Conservation (phyloP, 2,797 vertebrate genomes). For the Macropus fuliginosus region DNA sequence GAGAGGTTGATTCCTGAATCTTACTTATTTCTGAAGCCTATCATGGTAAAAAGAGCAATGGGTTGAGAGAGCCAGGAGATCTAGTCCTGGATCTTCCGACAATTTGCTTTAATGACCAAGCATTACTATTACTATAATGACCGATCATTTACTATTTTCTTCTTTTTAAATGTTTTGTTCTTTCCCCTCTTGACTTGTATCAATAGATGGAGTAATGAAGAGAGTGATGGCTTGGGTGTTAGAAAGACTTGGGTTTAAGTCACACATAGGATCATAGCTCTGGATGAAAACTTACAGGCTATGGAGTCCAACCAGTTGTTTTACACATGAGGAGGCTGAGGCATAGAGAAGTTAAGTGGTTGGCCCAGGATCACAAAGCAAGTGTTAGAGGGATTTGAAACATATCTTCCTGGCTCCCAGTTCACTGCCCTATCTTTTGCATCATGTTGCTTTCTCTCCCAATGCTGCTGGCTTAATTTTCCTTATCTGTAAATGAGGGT, state of each 20-base stretch:
- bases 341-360: not conserved
- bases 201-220: not conserved
- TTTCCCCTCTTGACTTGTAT: not conserved
- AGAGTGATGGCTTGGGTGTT: not conserved
- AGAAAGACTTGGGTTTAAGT: not conserved
- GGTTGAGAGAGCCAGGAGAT: not conserved
- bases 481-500: not conserved
- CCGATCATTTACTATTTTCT: not conserved
- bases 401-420: not conserved
- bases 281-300: not conserved
- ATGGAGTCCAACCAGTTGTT: not conserved
- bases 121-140: no score
- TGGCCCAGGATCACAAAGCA: not conserved
- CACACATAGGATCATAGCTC: not conserved
- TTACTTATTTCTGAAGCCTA: not conserved
- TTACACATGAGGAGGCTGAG: not conserved
- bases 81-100: not conserved
- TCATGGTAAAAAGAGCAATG: not conserved
- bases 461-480: not conserved
- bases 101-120: not conserved
- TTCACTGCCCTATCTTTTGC: not conserved
- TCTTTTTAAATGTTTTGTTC: not conserved
- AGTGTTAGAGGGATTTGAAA: not conserved
- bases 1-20: not conserved
- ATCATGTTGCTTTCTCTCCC: not conserved